Percentiles rank a stretch among this genome's conserved stretches.
These are phyloP conservation scores for Drosophila ironensis DNA, from an alignment of 1,140 invertebrate species.

Conservation along the genomic window DNA sequence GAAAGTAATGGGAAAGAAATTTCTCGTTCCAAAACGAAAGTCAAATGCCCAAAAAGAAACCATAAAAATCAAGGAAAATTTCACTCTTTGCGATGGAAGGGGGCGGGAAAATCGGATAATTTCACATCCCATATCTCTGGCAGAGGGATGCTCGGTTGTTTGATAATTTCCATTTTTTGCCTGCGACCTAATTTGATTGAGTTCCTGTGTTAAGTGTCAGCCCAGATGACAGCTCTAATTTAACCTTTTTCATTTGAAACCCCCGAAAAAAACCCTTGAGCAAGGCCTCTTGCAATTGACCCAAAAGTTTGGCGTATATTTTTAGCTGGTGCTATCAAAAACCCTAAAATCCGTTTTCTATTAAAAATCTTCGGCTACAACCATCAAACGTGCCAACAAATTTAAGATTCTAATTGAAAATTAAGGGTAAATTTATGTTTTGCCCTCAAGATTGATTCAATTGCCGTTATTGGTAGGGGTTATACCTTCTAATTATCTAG, in stretches of 20 bases:
- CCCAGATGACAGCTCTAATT: conserved; percentile 15
- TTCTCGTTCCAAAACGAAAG: conserved; percentile 21
- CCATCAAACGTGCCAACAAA: too few relatives aligned
- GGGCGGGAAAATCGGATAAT: conserved; percentile 4
- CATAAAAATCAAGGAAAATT: conserved; percentile 35
- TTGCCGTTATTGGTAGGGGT: too few relatives aligned
- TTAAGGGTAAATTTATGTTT: too few relatives aligned
- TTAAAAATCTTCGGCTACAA: too few relatives aligned
- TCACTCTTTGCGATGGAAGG: conserved; percentile 30
- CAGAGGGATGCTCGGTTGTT: neutral
- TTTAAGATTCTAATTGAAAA: too few relatives aligned
- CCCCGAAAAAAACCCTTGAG: neutral
- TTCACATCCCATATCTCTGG: neutral
- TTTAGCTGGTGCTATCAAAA: too few relatives aligned
- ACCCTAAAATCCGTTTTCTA: too few relatives aligned
- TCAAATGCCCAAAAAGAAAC: neutral
- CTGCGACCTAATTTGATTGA: conserved; percentile 68
- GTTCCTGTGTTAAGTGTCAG: conserved; percentile 69
- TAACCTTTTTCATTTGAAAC: conserved; percentile 23
- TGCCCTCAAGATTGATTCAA: too few relatives aligned
- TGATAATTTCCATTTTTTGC: conserved; percentile 21
- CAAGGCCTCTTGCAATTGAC: too few relatives aligned
- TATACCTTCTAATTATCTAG: too few relatives aligned
- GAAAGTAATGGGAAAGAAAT: conserved; percentile 39
- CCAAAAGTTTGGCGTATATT: too few relatives aligned